A percentile compares a stretch with the other conserved stretches of the same genome.
Conservation (phyloP, 2,888 invertebrate genomes). For the Caenorhabditis plicata region DNA sequence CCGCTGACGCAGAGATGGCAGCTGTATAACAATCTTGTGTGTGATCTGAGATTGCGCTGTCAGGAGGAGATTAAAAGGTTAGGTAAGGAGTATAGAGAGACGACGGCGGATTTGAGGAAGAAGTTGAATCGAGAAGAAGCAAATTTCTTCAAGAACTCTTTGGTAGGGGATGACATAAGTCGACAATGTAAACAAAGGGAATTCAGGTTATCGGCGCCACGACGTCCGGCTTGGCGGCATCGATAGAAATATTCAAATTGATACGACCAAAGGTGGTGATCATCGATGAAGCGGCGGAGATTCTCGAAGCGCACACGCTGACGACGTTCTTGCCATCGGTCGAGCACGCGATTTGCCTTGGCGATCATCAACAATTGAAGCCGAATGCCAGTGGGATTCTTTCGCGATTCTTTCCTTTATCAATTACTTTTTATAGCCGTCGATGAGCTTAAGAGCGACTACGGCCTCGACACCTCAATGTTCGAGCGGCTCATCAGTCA, state of each 20-base stretch:
- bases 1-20: no score
- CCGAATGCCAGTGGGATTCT: no score
- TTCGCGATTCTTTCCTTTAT: no score
- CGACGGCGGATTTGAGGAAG: no score
- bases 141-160: no score
- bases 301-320: constrained; percentile 81
- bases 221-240: constrained; percentile 77
- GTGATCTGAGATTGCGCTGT: no score
- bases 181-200: no score
- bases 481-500: constrained; percentile 76
- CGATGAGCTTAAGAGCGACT: constrained; percentile 74
- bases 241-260: constrained; percentile 72
- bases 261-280: constrained; percentile 67
- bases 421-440: constrained; percentile 66
- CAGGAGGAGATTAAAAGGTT: no score
- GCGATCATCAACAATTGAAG: constrained; percentile 81
- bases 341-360: constrained; percentile 82
- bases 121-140: no score
- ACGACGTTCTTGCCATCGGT: constrained; percentile 76
- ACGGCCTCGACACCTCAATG: constrained; percentile 77
- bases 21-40: no score
- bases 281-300: constrained; percentile 75
- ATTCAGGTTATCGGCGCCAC: constrained; percentile 74
- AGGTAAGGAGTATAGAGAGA: no score
- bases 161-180: no score